Evolutionary conservation across 2,888 invertebrate species (phyloP), one percentile per base, ranked within the genome.

Genomic region (Tenthredo notha): DNA sequence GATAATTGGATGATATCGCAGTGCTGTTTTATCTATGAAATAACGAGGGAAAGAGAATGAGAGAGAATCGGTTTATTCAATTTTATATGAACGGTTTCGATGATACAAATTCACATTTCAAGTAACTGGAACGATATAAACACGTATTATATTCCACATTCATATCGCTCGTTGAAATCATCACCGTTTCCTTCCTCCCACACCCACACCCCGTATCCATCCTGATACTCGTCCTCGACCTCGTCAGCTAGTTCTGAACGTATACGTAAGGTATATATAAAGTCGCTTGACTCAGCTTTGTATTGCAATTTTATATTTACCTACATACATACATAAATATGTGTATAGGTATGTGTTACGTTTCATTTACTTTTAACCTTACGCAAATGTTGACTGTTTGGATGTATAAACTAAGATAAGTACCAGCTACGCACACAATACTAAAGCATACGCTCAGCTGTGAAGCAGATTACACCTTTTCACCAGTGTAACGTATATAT

Each of bases 151-250:
- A 61, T 61, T 25, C 25, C 29, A 3, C 5, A 29, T 67, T 25
- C 15, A 33, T 67, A 67, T 67, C 67, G 67, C 67, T 18, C 18
- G 29, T 67, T 1, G 7, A 67, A 12, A 43, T 12, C 21, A n/a
- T 43, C 43, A 12, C 12, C 72, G 43, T 74, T 74, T 74, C 40
- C 43, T 74, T 74, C 72, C 43, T 74, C 43, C 18, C 72, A 74
- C 72, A 21, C 18, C 18, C 72, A 74, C 72, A 12, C 72, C 40
- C 25, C 40, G 10, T 43, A 74, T 43, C n/a, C 40, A 21, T 74
- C 43, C 40, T 74, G 67, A 33, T 33, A 29, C 18, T 33, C 67
- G 67, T 67, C 67, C 67, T 67, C 67, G 67, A 67, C 67, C 67
- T 67, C 29, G 67, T 74, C 40, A 74, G 72, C 72, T 5, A 72